Base-by-base conservation (phyloP, 1,140 invertebrate genomes). In the Drosophila mojavensis region DNA sequence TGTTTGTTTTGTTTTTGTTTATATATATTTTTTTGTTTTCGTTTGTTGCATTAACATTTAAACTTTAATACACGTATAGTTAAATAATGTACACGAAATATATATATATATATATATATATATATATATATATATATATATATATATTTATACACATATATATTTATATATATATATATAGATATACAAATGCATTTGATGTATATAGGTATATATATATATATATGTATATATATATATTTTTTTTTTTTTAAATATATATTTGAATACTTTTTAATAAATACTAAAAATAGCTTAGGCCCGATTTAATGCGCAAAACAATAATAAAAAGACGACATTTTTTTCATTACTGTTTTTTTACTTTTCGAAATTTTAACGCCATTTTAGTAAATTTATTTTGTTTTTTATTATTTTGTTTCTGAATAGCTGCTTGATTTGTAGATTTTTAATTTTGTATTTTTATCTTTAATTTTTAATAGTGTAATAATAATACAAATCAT, bases 1-100 rank as follows among this genome's bases (percentile, higher is more conserved):
- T 48, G 39, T 71, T 67, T 78, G 26, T 53, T 65, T 62, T 58
- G 4, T 5, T 36, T 33, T 86, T 68, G 59, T 50, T 53, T 63
- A 80, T 58, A 50, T 69, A 81, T 67, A 9, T 33, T 0, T 54
- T 59, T 81, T 77, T 30, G 53, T 77, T 79, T 77, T 59, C 20
- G 78, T 58, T 68, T 54, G 65, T 72, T 74, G 80, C 71, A 73
- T 84, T 67, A 76, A 76, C 69, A 68, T 74, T 79, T 81, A 79
- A 84, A 80, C 84, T 88, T 88, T 83, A 86, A 86, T 86, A 86
- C 83, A 86, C 84, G 69, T 86, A 88, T 89, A 89, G 73, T 89
- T 83, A 83, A 89, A 89, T 89, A 89, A 89, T 89, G 70, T 89
- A 89, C 84, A 89, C 84, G 84, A 89, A 89, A 89, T 79, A 82